A percentile compares a stretch with the other conserved stretches of the same genome.
Conservation (phyloP, 2,797 vertebrate species). For the Channallabes apus region DNA sequence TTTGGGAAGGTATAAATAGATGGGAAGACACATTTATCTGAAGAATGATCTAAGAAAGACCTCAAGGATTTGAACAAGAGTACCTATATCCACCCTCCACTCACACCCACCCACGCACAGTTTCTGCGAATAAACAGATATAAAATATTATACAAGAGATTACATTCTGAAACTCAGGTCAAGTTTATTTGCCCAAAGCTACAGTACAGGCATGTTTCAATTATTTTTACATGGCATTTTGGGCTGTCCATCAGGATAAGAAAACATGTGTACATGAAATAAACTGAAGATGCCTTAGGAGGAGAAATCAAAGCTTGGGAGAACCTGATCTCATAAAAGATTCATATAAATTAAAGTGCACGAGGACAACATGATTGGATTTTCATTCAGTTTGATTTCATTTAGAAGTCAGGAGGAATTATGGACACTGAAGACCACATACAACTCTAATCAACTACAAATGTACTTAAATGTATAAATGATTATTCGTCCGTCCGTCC, state of each 20-base stretch:
- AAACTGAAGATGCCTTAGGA: neutral
- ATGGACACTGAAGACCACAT: neutral
- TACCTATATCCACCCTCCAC: neutral
- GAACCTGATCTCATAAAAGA: neutral
- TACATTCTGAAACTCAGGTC: neutral
- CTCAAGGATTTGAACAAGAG: neutral
- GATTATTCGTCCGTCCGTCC: too few species aligned
- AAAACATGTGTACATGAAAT: neutral
- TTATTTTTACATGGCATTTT: neutral
- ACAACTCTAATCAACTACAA: neutral
- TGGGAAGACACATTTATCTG: neutral
- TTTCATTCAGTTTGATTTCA: neutral
- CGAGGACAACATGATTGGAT: neutral
- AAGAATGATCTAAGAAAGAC: neutral
- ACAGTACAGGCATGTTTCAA: neutral
- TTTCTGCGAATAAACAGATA: neutral
- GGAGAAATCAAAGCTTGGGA: neutral
- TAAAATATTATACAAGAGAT: neutral
- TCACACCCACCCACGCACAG: too few species aligned
- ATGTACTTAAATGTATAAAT: neutral
- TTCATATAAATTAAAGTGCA: neutral
- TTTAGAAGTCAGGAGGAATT: neutral
- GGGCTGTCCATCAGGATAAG: neutral
- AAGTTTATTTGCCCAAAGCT: neutral
- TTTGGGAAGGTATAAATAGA: neutral